phyloP scores from a whole-genome alignment of 2,113 vertebrate genomes.

The Lycaon pictus region DNA sequence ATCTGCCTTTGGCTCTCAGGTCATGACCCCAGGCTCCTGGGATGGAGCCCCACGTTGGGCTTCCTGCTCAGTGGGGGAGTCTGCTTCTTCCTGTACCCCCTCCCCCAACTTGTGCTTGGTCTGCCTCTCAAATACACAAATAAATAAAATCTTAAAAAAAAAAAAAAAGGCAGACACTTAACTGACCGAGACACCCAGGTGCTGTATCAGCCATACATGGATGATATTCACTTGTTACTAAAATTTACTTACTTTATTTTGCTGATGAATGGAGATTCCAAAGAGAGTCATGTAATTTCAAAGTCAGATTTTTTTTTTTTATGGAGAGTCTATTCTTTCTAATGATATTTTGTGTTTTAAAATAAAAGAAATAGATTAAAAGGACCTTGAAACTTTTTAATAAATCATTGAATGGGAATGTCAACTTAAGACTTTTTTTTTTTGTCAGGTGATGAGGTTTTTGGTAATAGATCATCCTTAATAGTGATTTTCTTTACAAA shows the following conservation, averaged over 20 bases:
- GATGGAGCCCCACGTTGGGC: background rate
- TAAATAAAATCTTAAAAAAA: background rate
- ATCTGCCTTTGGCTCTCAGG: background rate
- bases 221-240: conserved; percentile 11
- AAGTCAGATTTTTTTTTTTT: conserved; percentile 16
- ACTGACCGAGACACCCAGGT: background rate
- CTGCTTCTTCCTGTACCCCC: background rate
- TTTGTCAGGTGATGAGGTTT: conserved; percentile 68
- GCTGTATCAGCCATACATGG: background rate
- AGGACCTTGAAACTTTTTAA: conserved; percentile 72
- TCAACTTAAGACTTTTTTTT: background rate
- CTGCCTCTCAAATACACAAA: background rate
- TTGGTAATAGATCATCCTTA: conserved; percentile 71
- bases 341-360: conserved; percentile 27
- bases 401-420: conserved; percentile 75
- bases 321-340: background rate
- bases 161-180: background rate
- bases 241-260: conserved; percentile 55
- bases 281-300: conserved; percentile 43
- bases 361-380: conserved; percentile 23
- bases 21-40: background rate
- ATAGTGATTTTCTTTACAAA: conserved; percentile 76
- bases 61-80: background rate
- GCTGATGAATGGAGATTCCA: background rate
- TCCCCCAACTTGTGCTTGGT: background rate